These are phyloP conservation scores for Bombylius discolor DNA, from an alignment of 2,888 invertebrate genomes.

Conservation along the genomic window DNA sequence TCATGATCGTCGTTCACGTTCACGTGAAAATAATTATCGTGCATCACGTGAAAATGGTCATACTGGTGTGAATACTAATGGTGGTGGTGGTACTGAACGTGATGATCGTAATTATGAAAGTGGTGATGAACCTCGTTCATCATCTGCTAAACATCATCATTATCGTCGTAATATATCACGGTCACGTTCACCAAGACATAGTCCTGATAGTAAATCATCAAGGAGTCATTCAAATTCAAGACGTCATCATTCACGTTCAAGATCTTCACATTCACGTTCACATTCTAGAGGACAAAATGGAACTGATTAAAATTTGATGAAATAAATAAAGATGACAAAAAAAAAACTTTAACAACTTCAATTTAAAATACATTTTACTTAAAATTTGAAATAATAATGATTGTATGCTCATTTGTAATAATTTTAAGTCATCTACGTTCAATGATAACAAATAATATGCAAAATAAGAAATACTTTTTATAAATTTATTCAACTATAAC, in stretches of 20 bases:
- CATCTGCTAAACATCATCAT: neutral
- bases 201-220: constrained; percentile 10
- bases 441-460: too few relatives aligned
- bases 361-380: too few relatives aligned
- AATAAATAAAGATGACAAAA: too few relatives aligned
- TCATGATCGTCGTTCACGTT: neutral
- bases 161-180: neutral
- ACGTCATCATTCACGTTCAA: constrained; percentile 9
- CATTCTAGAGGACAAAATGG: constrained; percentile 4
- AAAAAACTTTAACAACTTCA: too few relatives aligned
- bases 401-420: too few relatives aligned
- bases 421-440: too few relatives aligned
- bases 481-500: too few relatives aligned
- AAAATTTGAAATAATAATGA: too few relatives aligned
- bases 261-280: constrained; percentile 4
- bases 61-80: neutral
- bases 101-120: constrained; percentile 7
- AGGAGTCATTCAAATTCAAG: constrained; percentile 11
- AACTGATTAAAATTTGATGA: neutral
- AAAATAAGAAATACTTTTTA: too few relatives aligned
- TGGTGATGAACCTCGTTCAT: neutral
- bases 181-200: constrained; percentile 8
- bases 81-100: neutral
- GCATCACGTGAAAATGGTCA: constrained; percentile 11
- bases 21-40: constrained; percentile 2